phyloP scores from a whole-genome alignment of 2,888 invertebrate genomes.

The Aleiodes leptofemur region DNA sequence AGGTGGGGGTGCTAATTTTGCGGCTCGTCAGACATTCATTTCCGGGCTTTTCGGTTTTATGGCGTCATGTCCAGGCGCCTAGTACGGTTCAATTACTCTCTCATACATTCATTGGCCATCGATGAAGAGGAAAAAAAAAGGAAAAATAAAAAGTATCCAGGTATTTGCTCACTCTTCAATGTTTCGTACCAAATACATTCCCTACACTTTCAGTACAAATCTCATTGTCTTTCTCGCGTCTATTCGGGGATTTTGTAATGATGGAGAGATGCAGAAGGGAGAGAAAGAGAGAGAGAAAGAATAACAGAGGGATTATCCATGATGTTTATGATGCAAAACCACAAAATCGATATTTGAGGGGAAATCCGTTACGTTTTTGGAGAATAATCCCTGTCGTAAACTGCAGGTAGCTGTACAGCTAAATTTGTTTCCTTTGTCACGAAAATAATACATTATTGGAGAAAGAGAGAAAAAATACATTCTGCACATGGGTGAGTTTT shows the following conservation, averaged over 20 bases:
- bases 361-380: slow-evolving; percentile 6
- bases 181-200: not conserved
- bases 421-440: too few species aligned
- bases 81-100: slow-evolving; percentile 57
- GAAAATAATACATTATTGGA: too few species aligned
- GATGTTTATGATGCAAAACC: slow-evolving; percentile 53
- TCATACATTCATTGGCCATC: slow-evolving; percentile 2
- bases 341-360: slow-evolving; percentile 50
- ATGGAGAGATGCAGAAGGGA: not conserved
- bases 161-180: slow-evolving; percentile 52
- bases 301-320: slow-evolving; percentile 22
- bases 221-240: slow-evolving; percentile 11
- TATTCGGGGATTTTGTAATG: not conserved
- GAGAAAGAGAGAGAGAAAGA: not conserved
- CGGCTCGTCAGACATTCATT: slow-evolving; percentile 53
- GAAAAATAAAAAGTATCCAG: slow-evolving; percentile 47
- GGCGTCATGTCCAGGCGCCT: slow-evolving; percentile 50
- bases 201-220: not conserved
- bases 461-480: too few species aligned
- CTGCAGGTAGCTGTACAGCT: not conserved
- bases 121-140: slow-evolving; percentile 38
- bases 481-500: too few species aligned
- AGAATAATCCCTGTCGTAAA: slow-evolving; percentile 29
- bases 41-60: slow-evolving; percentile 57
- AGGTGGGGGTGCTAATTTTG: slow-evolving; percentile 53